Evolutionary conservation across 2,113 vertebrate species (phyloP).

Genomic region (Regulus satrapa): DNA sequence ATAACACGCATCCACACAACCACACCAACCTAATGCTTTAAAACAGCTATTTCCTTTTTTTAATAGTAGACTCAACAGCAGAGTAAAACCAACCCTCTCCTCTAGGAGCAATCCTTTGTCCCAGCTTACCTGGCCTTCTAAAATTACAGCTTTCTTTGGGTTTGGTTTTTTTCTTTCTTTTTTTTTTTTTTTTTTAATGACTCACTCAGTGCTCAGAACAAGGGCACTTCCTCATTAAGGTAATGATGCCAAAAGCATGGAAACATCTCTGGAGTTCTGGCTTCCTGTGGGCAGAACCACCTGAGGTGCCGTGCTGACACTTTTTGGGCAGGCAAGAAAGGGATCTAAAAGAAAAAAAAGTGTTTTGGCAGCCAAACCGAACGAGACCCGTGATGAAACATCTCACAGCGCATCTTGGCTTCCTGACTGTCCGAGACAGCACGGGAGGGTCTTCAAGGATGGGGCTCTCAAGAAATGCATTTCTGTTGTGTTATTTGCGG

Average conservation of each 20-base stretch:
- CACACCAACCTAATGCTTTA: conserved; percentile 67
- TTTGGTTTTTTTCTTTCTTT: background rate
- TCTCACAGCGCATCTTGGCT: conserved; percentile 1
- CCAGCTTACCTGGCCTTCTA: conserved; percentile 51
- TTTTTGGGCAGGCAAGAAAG: conserved; percentile 24
- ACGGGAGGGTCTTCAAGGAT: conserved; percentile 57
- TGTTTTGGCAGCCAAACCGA: conserved; percentile 56
- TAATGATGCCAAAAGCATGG: conserved; percentile 42
- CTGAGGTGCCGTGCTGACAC: conserved; percentile 4
- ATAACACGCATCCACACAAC: conserved; percentile 1
- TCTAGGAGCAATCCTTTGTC: conserved; percentile 24
- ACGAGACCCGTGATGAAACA: background rate
- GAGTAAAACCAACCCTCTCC: conserved; percentile 7
- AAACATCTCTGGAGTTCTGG: conserved; percentile 15
- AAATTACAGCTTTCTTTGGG: background rate
- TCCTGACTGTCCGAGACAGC: conserved; percentile 35
- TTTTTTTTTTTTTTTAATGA: background rate
- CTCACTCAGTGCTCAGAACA: conserved; percentile 71
- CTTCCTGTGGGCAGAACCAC: conserved; percentile 24
- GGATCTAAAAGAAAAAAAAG: background rate
- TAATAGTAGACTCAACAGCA: conserved; percentile 13
- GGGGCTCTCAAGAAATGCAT: conserved; percentile 72
- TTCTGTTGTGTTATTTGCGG: conserved; percentile 83
- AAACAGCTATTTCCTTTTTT: conserved; percentile 61
- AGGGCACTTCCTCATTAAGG: conserved; percentile 59